These are phyloP conservation scores for Cossypha niveicapilla DNA, from an alignment of 2,797 vertebrate genomes.

Conservation along the genomic window DNA sequence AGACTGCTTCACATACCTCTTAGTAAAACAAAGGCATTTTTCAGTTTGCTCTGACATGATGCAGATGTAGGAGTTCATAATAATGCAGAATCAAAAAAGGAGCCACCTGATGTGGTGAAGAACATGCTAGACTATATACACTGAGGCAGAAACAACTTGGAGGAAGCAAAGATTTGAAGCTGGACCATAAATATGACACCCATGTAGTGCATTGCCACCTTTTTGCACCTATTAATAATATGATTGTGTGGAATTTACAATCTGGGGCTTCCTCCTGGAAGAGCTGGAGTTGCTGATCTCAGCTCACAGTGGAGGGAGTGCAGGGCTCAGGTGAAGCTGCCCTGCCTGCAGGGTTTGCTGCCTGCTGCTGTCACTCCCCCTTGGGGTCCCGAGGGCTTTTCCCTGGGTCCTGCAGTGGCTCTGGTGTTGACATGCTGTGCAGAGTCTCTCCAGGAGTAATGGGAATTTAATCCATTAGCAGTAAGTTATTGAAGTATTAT, in stretches of 20 bases:
- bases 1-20: not conserved
- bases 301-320: fast-evolving
- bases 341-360: not conserved
- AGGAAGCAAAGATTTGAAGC: not conserved
- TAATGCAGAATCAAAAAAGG: not conserved
- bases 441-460: not conserved
- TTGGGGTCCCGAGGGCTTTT: fast-evolving
- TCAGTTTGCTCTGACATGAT: not conserved
- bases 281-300: not conserved
- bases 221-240: not conserved
- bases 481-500: not conserved
- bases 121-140: not conserved
- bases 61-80: not conserved
- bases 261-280: not conserved
- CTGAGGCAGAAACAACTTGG: not conserved
- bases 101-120: not conserved
- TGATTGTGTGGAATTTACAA: not conserved
- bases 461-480: not conserved
- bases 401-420: not conserved
- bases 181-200: not conserved
- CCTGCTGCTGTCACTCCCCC: not conserved
- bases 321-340: not conserved
- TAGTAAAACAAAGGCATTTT: not conserved
- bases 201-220: not conserved
- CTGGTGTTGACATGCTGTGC: fast-evolving